phyloP scores from a whole-genome alignment of 92 coral and sea anemone species.

The Epizoanthus scotinus region DNA sequence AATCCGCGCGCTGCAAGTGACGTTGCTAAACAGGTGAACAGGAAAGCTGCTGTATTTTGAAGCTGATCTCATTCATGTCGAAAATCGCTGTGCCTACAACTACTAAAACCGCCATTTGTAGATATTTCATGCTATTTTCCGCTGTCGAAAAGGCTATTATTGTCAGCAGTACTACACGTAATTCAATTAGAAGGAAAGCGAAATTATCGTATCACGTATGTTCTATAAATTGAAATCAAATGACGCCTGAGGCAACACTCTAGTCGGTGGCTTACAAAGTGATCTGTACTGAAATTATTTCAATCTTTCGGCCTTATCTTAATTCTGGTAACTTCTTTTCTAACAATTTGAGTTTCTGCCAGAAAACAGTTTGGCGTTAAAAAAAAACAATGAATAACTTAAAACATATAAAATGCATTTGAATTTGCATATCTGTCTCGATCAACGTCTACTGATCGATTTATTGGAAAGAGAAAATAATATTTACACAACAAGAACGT shows the following conservation, averaged over 20 bases:
- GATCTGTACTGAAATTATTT: neutral
- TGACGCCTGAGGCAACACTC: slow-evolving; percentile 7
- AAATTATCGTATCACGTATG: slow-evolving; percentile 26
- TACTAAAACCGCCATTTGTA: neutral
- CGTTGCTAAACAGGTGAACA: slow-evolving; percentile 1
- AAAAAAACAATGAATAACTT: neutral
- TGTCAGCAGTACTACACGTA: neutral
- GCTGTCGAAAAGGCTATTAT: slow-evolving; percentile 1
- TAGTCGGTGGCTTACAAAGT: slow-evolving; percentile 18
- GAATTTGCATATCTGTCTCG: no score
- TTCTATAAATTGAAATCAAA: slow-evolving; percentile 6
- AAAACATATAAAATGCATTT: no score
- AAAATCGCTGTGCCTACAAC: neutral
- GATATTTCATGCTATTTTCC: neutral
- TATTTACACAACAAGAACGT: no score
- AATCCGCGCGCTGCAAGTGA: neutral
- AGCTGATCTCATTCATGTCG: neutral
- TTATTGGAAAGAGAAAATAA: no score
- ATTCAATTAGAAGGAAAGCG: slow-evolving; percentile 12
- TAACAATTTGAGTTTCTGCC: slow-evolving; percentile 13
- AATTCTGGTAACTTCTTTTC: slow-evolving; percentile 3
- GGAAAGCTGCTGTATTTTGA: neutral
- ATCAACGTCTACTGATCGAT: no score
- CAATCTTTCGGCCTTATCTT: neutral
- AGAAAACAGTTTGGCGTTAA: neutral